Conservation (phyloP, 2,797 vertebrate species). For the Pangasius mekongensis region DNA sequence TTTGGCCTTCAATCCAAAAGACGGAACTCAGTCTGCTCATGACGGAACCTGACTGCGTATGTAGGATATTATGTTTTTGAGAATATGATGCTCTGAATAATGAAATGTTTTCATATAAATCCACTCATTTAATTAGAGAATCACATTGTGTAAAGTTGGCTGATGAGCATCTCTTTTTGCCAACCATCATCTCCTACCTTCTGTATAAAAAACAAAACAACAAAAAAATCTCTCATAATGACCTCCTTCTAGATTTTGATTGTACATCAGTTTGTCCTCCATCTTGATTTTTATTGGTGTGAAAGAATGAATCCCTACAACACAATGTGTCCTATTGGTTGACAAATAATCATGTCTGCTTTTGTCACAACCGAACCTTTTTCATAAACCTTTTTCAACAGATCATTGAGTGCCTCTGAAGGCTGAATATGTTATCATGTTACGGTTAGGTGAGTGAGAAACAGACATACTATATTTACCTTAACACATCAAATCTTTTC, state of each 20-base stretch:
- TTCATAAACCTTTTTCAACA: not conserved
- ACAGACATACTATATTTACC: not conserved
- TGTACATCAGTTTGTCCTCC: not conserved
- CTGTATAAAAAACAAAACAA: not conserved
- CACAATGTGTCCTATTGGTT: not conserved
- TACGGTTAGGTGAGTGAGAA: not conserved
- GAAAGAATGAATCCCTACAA: not conserved
- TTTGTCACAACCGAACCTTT: not conserved
- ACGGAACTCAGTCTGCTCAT: too few species aligned
- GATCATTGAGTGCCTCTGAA: not conserved
- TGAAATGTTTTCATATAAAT: not conserved
- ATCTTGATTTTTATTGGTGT: slow-evolving; percentile 4
- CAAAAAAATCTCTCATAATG: not conserved
- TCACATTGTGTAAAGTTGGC: not conserved
- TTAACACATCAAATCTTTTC: not conserved
- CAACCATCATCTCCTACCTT: not conserved
- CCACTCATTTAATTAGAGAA: not conserved
- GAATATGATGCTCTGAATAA: not conserved
- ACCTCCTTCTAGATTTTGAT: not conserved
- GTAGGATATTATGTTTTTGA: not conserved
- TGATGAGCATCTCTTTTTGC: not conserved
- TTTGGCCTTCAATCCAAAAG: not conserved
- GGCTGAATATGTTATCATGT: not conserved
- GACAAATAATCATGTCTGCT: not conserved
- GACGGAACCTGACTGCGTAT: not conserved